phyloP scores from a whole-genome alignment of 2,113 vertebrate genomes.

The Anguilla rostrata region DNA sequence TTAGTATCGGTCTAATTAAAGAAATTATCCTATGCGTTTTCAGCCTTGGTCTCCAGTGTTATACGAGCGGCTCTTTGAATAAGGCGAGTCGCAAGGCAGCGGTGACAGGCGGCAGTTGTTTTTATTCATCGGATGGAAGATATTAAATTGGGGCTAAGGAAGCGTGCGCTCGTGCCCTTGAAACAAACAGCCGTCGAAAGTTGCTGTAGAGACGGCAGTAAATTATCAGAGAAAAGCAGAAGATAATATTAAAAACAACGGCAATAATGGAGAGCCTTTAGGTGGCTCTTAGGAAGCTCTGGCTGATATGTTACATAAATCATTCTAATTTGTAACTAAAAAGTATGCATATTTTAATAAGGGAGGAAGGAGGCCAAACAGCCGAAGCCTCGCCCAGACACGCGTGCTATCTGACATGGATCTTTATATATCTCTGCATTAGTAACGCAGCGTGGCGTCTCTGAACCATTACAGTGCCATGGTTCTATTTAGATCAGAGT shows the following conservation, averaged over 20 bases:
- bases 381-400: slow-evolving; percentile 22
- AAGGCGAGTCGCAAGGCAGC: not conserved
- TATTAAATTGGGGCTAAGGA: slow-evolving; percentile 41
- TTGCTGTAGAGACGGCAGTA: slow-evolving; percentile 61
- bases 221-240: slow-evolving; percentile 61
- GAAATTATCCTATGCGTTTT: slow-evolving; percentile 24
- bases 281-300: slow-evolving; percentile 58
- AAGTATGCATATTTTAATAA: slow-evolving; percentile 67
- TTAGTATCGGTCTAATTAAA: slow-evolving; percentile 33
- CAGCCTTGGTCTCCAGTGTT: slow-evolving; percentile 9
- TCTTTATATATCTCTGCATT: slow-evolving; percentile 27
- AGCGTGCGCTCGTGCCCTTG: slow-evolving; percentile 62
- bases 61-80: slow-evolving; percentile 2
- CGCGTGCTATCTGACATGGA: slow-evolving; percentile 15
- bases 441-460: slow-evolving; percentile 30
- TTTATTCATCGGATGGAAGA: slow-evolving; percentile 23
- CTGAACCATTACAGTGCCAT: slow-evolving; percentile 20
- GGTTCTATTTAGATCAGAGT: slow-evolving; percentile 26
- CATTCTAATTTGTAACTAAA: slow-evolving; percentile 67
- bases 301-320: slow-evolving; percentile 65
- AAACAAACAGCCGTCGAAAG: slow-evolving; percentile 52
- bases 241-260: slow-evolving; percentile 63
- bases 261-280: slow-evolving; percentile 60
- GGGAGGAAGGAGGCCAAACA: slow-evolving; percentile 36
- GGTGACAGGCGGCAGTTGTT: slow-evolving; percentile 14